Evolutionary conservation across 2,113 vertebrate species (phyloP).

Genomic region (Carollia perspicillata): DNA sequence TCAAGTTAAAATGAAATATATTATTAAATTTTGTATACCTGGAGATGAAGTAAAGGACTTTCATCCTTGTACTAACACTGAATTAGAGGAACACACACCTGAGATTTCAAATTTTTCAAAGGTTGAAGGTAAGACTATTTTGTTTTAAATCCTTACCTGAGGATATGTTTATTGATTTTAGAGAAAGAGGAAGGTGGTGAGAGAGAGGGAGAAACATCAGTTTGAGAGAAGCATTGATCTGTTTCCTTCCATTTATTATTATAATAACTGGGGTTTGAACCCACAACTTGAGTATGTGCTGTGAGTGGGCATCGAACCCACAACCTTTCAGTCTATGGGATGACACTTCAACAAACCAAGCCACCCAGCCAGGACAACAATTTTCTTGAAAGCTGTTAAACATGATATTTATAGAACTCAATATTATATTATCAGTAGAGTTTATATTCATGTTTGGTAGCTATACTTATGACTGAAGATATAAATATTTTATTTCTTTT

Average conservation of each 20-base stretch:
- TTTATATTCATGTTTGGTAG: neutral
- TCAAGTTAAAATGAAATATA: constrained; percentile 89
- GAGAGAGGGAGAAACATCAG: no score
- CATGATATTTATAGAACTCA: constrained; percentile 6
- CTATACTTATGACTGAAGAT: neutral
- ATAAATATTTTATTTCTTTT: constrained; percentile 19
- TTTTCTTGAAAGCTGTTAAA: constrained; percentile 38
- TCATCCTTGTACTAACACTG: constrained; percentile 63
- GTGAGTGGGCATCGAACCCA: no score
- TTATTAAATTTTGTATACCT: constrained; percentile 84
- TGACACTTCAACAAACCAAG: no score
- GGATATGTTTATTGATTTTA: no score
- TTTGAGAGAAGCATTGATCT: no score
- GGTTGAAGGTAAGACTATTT: constrained; percentile 65
- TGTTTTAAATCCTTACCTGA: neutral
- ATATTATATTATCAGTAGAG: neutral
- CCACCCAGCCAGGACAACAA: neutral
- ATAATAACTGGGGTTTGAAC: no score
- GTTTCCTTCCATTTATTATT: no score
- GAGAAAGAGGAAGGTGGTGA: no score
- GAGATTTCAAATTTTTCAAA: neutral
- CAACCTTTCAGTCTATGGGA: no score
- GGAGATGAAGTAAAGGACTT: constrained; percentile 83
- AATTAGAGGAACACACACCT: constrained; percentile 38
- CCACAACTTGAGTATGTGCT: no score